Percentiles rank a stretch among this genome's conserved stretches.
phyloP scores from a whole-genome alignment of 2,888 invertebrate species.

The Leptinotarsa peninsularis region DNA sequence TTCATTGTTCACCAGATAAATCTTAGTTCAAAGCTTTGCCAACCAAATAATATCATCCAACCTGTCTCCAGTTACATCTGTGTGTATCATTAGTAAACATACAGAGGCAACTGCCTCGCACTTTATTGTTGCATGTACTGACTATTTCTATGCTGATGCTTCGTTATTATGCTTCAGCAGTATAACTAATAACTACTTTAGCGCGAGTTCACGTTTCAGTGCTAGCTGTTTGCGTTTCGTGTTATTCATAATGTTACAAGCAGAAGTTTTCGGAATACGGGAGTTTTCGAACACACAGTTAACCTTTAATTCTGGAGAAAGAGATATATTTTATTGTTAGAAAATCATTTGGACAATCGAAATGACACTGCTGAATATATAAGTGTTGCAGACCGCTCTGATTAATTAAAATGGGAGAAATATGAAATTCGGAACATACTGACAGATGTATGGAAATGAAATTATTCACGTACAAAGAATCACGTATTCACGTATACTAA shows the following conservation, averaged over 20 bases:
- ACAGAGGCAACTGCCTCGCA: conserved; percentile 24
- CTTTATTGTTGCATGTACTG: conserved; percentile 25
- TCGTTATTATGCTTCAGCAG: conserved; percentile 24
- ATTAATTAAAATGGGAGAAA: too few species aligned
- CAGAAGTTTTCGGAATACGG: conserved; percentile 1
- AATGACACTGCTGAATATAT: too few species aligned
- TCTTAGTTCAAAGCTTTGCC: conserved; percentile 21
- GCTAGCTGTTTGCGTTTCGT: conserved; percentile 9
- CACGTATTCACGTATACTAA: too few species aligned
- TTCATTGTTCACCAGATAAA: conserved; percentile 23
- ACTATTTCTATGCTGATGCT: conserved; percentile 30
- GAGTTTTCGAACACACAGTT: neutral
- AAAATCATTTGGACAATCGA: neutral
- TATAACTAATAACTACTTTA: conserved; percentile 25
- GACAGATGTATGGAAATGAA: too few species aligned
- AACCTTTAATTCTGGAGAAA: conserved; percentile 4
- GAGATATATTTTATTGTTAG: neutral
- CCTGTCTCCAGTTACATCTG: conserved; percentile 26
- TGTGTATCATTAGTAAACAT: conserved; percentile 27
- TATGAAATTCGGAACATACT: too few species aligned
- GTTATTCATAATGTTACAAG: conserved; percentile 9
- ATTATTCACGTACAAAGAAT: too few species aligned
- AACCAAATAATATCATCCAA: conserved; percentile 22
- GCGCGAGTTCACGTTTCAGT: conserved; percentile 24
- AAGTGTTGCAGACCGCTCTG: too few species aligned